Conservation (phyloP, 2,113 vertebrate species). For the Odocoileus virginianus region DNA sequence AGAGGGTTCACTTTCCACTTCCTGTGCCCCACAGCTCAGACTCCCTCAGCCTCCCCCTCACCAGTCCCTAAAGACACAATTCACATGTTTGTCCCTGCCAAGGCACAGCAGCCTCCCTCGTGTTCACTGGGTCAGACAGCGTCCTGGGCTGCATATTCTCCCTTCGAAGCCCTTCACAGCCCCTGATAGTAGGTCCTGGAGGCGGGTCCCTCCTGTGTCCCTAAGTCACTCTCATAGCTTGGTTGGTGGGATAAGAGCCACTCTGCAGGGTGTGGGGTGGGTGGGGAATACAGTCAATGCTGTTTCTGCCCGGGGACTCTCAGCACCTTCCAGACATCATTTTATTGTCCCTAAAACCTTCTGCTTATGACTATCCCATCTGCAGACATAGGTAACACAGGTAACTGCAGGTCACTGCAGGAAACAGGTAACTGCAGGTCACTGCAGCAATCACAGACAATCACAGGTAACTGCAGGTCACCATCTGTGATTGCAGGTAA, state of each 20-base stretch:
- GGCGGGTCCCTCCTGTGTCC: background rate
- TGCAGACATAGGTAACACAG: background rate
- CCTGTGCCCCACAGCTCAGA: background rate
- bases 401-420: background rate
- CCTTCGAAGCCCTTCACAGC: background rate
- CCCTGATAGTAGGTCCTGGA: background rate
- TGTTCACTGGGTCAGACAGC: background rate
- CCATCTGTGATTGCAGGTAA: background rate
- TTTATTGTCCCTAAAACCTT: background rate
- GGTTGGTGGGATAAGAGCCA: background rate
- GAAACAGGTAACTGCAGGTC: background rate
- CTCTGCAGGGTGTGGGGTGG: background rate
- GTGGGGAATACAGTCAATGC: background rate
- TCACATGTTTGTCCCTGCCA: background rate
- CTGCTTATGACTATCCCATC: background rate
- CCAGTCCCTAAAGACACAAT: background rate
- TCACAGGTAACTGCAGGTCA: background rate
- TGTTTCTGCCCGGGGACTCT: background rate
- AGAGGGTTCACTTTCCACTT: background rate
- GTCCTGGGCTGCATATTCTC: background rate
- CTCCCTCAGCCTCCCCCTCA: background rate
- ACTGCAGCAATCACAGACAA: background rate
- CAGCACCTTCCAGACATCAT: background rate
- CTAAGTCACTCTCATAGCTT: background rate
- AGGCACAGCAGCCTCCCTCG: accelerated